Conservation (phyloP, 2,888 invertebrate genomes). For the Isotomurus palustris region DNA sequence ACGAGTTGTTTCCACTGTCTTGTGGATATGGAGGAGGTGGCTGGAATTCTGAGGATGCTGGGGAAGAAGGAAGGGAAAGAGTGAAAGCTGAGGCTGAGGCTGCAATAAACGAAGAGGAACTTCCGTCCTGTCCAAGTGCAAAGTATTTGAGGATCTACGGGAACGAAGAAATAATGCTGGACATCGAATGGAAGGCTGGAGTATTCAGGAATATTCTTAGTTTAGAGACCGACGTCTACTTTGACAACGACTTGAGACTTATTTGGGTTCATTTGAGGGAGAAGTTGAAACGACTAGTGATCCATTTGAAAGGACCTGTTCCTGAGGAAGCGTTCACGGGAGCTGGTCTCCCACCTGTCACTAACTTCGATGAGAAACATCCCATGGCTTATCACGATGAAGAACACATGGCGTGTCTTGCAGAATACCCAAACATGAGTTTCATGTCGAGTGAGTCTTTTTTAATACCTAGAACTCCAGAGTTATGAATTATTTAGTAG, state of each 20-base stretch:
- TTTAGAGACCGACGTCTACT: conserved; percentile 29
- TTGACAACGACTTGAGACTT: conserved; percentile 27
- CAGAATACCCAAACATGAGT: conserved; percentile 26
- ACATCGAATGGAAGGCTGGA: conserved; percentile 32
- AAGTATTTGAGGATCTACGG: conserved; percentile 20
- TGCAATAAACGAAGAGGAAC: not conserved
- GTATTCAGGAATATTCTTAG: conserved; percentile 19
- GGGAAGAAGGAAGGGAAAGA: not conserved
- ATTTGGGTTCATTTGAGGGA: conserved; percentile 31
- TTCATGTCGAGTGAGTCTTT: conserved; percentile 24
- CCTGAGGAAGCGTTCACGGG: conserved; percentile 35
- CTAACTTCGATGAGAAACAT: conserved; percentile 9
- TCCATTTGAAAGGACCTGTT: conserved; percentile 19
- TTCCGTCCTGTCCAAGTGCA: conserved; percentile 5
- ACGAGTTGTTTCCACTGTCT: conserved; percentile 25
- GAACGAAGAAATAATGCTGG: conserved; percentile 28
- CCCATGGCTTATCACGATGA: conserved; percentile 21
- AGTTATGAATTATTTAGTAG: no score
- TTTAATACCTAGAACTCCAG: not conserved
- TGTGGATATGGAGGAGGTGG: not conserved
- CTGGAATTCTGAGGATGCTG: not conserved
- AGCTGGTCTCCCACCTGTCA: conserved; percentile 21
- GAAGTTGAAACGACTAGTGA: conserved; percentile 11
- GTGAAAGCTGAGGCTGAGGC: not conserved
- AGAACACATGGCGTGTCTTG: conserved; percentile 13